Evolutionary conservation across 1,140 invertebrate species (phyloP).

Genomic region (Drosophila azteca): DNA sequence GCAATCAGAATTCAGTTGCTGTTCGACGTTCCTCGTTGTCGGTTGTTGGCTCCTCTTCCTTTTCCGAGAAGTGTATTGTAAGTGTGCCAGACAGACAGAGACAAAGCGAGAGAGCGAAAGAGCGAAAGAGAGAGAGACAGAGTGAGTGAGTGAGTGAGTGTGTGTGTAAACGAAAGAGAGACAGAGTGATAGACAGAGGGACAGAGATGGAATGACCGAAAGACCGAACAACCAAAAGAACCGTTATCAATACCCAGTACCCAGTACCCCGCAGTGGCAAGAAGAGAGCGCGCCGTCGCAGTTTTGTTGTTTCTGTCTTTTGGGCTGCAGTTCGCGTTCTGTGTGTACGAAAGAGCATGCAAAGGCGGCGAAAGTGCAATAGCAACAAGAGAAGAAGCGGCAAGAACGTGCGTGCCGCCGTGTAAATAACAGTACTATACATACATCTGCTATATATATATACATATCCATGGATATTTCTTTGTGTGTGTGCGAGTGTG

Average conservation of each 20-base stretch:
- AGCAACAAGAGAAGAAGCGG: constrained; percentile 55
- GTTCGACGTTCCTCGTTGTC: constrained; percentile 79
- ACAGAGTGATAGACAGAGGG: background rate
- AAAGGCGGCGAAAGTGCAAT: constrained; percentile 54
- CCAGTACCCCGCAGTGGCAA: constrained; percentile 7
- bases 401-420: constrained; percentile 67
- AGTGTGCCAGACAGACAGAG: constrained; percentile 29
- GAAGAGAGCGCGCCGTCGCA: constrained; percentile 61
- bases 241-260: constrained; percentile 7
- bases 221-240: background rate
- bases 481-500: constrained; percentile 27
- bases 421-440: constrained; percentile 57
- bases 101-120: constrained; percentile 28
- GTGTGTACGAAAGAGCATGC: constrained; percentile 62
- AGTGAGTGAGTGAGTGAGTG: constrained; percentile 22
- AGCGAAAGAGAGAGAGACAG: constrained; percentile 27
- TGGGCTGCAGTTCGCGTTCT: constrained; percentile 37
- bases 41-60: constrained; percentile 71
- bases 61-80: constrained; percentile 21
- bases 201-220: constrained; percentile 9
- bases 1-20: constrained; percentile 79
- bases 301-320: constrained; percentile 40
- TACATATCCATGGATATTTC: constrained; percentile 37
- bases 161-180: constrained; percentile 3
- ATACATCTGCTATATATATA: constrained; percentile 22